These are phyloP conservation scores for Protophormia terraenovae DNA, from an alignment of 2,888 invertebrate genomes.

Conservation along the genomic window DNA sequence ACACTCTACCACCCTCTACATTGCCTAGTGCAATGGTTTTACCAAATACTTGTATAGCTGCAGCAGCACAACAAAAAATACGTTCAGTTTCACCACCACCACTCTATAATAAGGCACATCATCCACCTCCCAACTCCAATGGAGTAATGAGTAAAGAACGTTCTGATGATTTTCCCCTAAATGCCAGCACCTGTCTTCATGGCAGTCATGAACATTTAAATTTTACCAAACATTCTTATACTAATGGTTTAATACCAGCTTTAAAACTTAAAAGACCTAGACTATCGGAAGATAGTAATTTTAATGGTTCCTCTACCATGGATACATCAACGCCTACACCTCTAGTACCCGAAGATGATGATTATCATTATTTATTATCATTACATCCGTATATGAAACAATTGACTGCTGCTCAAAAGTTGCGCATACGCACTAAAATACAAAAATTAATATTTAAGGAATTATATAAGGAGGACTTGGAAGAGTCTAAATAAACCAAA, in stretches of 20 bases:
- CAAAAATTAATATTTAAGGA: constrained; percentile 81
- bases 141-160: constrained; percentile 72
- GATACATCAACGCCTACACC: constrained; percentile 74
- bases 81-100: constrained; percentile 78
- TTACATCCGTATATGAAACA: constrained; percentile 81
- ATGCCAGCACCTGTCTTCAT: constrained; percentile 66
- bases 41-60: constrained; percentile 57
- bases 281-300: constrained; percentile 79
- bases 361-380: constrained; percentile 80
- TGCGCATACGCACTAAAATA: constrained; percentile 81
- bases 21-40: constrained; percentile 65
- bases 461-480: constrained; percentile 80
- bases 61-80: constrained; percentile 69
- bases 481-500: constrained; percentile 77
- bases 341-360: constrained; percentile 80
- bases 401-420: constrained; percentile 79
- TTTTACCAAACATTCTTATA: constrained; percentile 77
- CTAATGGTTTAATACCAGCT: constrained; percentile 78
- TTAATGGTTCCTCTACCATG: constrained; percentile 80
- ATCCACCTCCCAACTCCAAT: constrained; percentile 73
- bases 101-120: constrained; percentile 78
- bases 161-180: constrained; percentile 72
- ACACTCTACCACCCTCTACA: constrained; percentile 18
- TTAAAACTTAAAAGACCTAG: constrained; percentile 79
- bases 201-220: constrained; percentile 75